These are phyloP conservation scores for Aphelenchoides fujianensis DNA, from an alignment of 1,140 invertebrate genomes.

Conservation along the genomic window DNA sequence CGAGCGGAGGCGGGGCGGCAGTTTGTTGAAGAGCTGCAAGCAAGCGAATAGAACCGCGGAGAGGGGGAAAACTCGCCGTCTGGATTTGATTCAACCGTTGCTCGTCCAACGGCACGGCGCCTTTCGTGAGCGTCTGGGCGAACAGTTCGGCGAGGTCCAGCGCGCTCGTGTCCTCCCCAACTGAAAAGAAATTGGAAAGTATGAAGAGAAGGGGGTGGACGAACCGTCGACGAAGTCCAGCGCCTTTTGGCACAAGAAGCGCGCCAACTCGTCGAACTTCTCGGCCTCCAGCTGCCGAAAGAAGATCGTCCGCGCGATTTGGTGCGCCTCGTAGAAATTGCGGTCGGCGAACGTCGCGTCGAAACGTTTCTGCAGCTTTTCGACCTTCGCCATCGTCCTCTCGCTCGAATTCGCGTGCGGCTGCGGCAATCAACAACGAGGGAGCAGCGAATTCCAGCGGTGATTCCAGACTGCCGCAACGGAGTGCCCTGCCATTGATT, in stretches of 20 bases:
- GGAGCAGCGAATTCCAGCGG: too few relatives aligned
- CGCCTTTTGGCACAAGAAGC: slow-evolving; percentile 20
- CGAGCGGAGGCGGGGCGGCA: background rate
- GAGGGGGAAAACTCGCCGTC: slow-evolving; percentile 1
- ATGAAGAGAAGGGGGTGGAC: background rate
- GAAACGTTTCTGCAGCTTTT: slow-evolving; percentile 33
- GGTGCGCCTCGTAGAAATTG: slow-evolving; percentile 47
- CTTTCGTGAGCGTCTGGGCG: slow-evolving; percentile 25
- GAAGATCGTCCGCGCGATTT: slow-evolving; percentile 37
- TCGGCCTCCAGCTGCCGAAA: slow-evolving; percentile 22
- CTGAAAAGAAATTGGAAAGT: slow-evolving; percentile 26
- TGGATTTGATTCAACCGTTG: slow-evolving; percentile 8
- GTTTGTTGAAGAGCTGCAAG: background rate
- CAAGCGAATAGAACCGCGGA: background rate
- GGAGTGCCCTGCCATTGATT: too few relatives aligned
- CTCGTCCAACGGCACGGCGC: background rate
- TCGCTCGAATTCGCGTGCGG: too few relatives aligned
- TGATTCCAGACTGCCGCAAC: too few relatives aligned
- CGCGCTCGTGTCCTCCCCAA: slow-evolving; percentile 30
- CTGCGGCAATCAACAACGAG: too few relatives aligned
- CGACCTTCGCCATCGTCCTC: slow-evolving; percentile 31
- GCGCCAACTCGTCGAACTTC: slow-evolving; percentile 20
- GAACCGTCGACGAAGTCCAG: slow-evolving; percentile 31
- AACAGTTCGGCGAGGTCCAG: slow-evolving; percentile 40
- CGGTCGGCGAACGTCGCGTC: slow-evolving; percentile 15